Percentiles rank a stretch among this genome's conserved stretches.
Evolutionary conservation across 2,888 invertebrate genomes (phyloP).

Genomic region (Sylvicola cinctus): DNA sequence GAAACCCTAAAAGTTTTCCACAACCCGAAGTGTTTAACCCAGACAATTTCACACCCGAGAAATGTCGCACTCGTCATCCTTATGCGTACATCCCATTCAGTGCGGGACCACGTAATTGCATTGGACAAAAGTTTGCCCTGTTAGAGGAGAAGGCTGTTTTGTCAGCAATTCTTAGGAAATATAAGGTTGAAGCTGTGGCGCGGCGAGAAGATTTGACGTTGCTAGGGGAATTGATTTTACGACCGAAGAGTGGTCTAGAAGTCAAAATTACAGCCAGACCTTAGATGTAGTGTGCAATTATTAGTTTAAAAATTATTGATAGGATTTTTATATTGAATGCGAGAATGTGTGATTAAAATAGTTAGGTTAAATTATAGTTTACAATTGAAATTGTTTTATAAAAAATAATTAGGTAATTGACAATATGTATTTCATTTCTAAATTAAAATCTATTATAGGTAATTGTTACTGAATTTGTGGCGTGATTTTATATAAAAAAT

Average conservation of each 20-base stretch:
- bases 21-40: constrained; percentile 38
- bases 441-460: no score
- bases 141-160: constrained; percentile 38
- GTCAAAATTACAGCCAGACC: constrained; percentile 26
- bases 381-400: no score
- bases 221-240: constrained; percentile 35
- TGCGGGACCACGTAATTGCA: constrained; percentile 46
- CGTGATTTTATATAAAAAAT: no score
- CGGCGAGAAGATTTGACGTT: constrained; percentile 33
- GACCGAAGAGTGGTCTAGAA: constrained; percentile 34
- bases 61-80: constrained; percentile 31
- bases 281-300: no score
- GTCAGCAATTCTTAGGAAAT: constrained; percentile 31
- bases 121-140: constrained; percentile 46
- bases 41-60: constrained; percentile 40
- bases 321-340: no score
- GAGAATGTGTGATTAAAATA: no score
- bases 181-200: constrained; percentile 29
- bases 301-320: no score
- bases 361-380: no score
- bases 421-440: no score
- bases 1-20: constrained; percentile 38
- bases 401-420: no score
- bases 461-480: no score
- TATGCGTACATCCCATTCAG: constrained; percentile 46